These are phyloP conservation scores for Lathronympha strigana DNA, from an alignment of 2,888 invertebrate species.

Conservation along the genomic window DNA sequence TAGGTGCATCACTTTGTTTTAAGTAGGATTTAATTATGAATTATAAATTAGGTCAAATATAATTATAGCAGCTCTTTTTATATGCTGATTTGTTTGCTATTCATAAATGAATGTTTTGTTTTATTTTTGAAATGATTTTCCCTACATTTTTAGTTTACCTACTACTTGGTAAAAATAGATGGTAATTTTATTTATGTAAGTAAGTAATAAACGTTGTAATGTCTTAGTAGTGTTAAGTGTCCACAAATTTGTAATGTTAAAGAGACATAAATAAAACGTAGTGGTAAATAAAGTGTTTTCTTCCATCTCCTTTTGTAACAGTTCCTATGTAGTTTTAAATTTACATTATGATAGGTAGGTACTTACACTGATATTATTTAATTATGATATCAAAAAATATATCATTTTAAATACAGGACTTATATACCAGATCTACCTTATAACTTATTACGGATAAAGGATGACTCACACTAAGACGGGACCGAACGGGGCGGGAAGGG, in stretches of 20 bases:
- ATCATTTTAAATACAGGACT: too few species aligned
- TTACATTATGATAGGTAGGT: too few species aligned
- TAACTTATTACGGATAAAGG: too few species aligned
- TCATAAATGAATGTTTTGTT: neutral
- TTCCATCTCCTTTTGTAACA: neutral
- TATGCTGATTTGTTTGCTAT: constrained; percentile 1
- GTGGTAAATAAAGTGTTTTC: constrained; percentile 41
- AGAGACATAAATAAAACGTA: constrained; percentile 55
- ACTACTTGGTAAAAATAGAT: constrained; percentile 17
- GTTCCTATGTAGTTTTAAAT: neutral
- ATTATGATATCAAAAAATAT: too few species aligned
- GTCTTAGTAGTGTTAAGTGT: constrained; percentile 45
- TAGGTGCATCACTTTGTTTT: constrained; percentile 27
- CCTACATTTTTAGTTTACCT: neutral
- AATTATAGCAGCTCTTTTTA: constrained; percentile 22
- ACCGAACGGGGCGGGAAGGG: too few species aligned
- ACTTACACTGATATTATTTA: too few species aligned
- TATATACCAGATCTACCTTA: too few species aligned
- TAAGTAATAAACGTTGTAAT: constrained; percentile 40
- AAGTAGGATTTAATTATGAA: constrained; percentile 16
- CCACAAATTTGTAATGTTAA: constrained; percentile 66
- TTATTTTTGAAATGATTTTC: constrained; percentile 31
- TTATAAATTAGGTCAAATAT: constrained; percentile 36
- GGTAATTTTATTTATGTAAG: constrained; percentile 38
- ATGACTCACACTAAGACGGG: too few species aligned